Percentiles rank a stretch among this genome's conserved stretches.
phyloP scores from a whole-genome alignment of 2,797 vertebrate species.

The Sphaeramia orbicularis region DNA sequence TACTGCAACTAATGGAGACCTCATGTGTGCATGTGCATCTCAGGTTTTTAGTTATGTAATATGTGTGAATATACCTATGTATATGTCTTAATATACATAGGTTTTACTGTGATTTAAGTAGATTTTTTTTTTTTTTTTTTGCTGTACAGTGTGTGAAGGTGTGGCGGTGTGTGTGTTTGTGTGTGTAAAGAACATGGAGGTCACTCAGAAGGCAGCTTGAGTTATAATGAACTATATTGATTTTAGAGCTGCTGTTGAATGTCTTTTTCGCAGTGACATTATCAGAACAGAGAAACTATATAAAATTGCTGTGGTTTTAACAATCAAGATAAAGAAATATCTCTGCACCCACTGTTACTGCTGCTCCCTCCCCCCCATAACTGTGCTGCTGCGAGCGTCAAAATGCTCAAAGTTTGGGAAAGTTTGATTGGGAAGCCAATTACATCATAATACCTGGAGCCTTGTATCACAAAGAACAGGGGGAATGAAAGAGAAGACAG shows the following conservation, averaged over 20 bases:
- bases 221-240: slow-evolving; percentile 90
- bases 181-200: slow-evolving; percentile 69
- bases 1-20: slow-evolving; percentile 39
- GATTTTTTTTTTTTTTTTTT: slow-evolving; percentile 43
- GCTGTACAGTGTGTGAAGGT: slow-evolving; percentile 33
- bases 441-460: slow-evolving; percentile 81
- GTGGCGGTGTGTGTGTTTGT: slow-evolving; percentile 20
- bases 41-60: slow-evolving; percentile 24
- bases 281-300: slow-evolving; percentile 85
- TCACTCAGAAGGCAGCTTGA: slow-evolving; percentile 81
- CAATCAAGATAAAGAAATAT: slow-evolving; percentile 87
- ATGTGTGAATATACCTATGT: slow-evolving; percentile 26
- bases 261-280: slow-evolving; percentile 83
- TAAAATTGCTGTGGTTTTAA: slow-evolving; percentile 88
- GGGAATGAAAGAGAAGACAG: slow-evolving; percentile 71
- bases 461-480: slow-evolving; percentile 77
- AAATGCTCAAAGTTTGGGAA: slow-evolving; percentile 83
- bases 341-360: slow-evolving; percentile 76
- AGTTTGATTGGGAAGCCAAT: slow-evolving; percentile 85
- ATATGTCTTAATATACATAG: slow-evolving; percentile 23
- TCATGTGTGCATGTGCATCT: slow-evolving; percentile 3
- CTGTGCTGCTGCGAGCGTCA: slow-evolving; percentile 54
- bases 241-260: slow-evolving; percentile 87
- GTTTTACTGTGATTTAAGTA: slow-evolving; percentile 14
- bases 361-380: slow-evolving; percentile 59